Evolutionary conservation across 2,888 invertebrate genomes (phyloP), one percentile per base, ranked within the genome.

Genomic region (Loripinus fragilis): DNA sequence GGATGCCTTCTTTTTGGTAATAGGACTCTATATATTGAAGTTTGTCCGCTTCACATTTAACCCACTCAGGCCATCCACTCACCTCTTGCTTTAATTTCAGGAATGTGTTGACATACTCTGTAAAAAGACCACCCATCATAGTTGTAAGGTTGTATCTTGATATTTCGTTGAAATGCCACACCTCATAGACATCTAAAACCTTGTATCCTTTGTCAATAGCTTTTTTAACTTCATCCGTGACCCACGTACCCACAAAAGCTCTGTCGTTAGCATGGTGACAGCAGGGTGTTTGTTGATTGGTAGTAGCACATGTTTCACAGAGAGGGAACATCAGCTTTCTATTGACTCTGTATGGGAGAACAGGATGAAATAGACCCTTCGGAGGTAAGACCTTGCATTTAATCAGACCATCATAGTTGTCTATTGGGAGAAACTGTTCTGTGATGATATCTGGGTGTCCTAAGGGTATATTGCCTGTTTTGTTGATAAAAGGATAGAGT

Each of bases 121-220:
- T 77, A 78, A 93, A 92, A 10, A 93, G 48, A 2, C 84, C 85
- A 23, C 55, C 55, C 8, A 28, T 25, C 20, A 17, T 55, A 3
- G 23, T 55, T 28, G 2, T 25, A 25, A 28, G 42, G 52, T 78
- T 41, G 33, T 74, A 78, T 41, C 72, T 55, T 17, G 68, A 68
- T 30, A 68, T 64, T 38, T 41, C 38, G 17, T 71, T 60, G 35
- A 74, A 78, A 28, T 74, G 78, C 67, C 48, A 79, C 17, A 79
- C 76, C 50, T 79, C 76, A 35, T 76, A 72, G 25, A 76, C 52
- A 50, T 65, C 48, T 10, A 55, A 25, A 15, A 75, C 52, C 45
- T 65, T 65, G 45, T 79, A 79, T 10, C 74, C 79, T 25, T 70
- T 69, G 28, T 33, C n/a, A 20, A 70, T 20, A 23, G 75, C 79